Percentiles rank a stretch among this genome's conserved stretches.
Conservation (phyloP, 2,888 invertebrate species). For the Nomada ruficornis region DNA sequence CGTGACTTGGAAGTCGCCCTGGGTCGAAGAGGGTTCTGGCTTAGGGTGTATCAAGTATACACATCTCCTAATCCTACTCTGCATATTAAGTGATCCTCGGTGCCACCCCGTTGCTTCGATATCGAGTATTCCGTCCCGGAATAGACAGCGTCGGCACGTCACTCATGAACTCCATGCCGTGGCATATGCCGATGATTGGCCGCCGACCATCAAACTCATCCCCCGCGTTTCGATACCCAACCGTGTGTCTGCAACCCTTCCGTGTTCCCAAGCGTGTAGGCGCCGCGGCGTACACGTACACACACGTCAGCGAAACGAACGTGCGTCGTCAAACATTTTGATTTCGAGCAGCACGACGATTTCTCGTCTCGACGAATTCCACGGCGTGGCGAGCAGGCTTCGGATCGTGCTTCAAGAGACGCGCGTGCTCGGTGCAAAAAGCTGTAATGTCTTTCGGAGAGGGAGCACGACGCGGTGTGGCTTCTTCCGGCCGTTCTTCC, state of each 20-base stretch:
- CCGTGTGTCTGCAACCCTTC: constrained; percentile 59
- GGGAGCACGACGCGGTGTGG: not conserved
- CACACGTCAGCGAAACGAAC: constrained; percentile 61
- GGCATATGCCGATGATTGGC: constrained; percentile 76
- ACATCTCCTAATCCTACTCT: constrained; percentile 72
- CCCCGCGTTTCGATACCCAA: constrained; percentile 63
- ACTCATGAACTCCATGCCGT: constrained; percentile 74
- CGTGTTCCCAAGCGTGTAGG: constrained; percentile 45
- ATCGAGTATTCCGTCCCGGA: constrained; percentile 74
- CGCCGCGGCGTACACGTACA: constrained; percentile 32
- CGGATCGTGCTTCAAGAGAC: not conserved
- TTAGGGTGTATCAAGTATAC: constrained; percentile 63
- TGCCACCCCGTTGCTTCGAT: constrained; percentile 72
- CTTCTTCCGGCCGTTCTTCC: not conserved
- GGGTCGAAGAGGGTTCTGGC: constrained; percentile 18
- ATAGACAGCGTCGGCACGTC: constrained; percentile 78
- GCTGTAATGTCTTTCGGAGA: not conserved
- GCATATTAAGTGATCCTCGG: constrained; percentile 77
- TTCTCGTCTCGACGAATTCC: constrained; percentile 59
- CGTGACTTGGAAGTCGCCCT: constrained; percentile 16
- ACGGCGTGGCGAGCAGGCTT: not conserved
- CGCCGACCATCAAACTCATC: constrained; percentile 75
- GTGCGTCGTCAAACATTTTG: constrained; percentile 75
- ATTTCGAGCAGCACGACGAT: constrained; percentile 66
- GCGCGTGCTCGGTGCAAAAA: not conserved